Percentiles rank a stretch among this genome's conserved stretches.
Conservation (phyloP, 2,797 vertebrate species). For the Rhinophrynus dorsalis region DNA sequence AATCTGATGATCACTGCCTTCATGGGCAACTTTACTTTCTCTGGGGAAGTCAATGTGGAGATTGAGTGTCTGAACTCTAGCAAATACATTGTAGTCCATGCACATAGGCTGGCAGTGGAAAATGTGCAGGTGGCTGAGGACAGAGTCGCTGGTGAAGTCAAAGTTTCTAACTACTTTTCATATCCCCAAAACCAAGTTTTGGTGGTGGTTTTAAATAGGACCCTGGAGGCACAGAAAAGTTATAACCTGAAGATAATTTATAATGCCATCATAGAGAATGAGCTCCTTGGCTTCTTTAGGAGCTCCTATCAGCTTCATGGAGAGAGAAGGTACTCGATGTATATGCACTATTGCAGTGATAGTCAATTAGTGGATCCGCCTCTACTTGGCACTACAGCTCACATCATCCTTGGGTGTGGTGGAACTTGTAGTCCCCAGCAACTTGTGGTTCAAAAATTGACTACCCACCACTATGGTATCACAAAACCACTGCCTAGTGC, state of each 20-base stretch:
- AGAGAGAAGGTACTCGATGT: slow-evolving; percentile 79
- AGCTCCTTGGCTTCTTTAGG: slow-evolving; percentile 92
- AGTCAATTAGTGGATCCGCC: too few relatives aligned
- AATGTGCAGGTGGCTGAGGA: slow-evolving; percentile 77
- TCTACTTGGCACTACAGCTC: not conserved
- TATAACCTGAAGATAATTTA: slow-evolving; percentile 90
- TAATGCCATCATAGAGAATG: slow-evolving; percentile 85
- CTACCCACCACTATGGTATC: too few relatives aligned
- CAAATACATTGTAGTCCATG: slow-evolving; percentile 87
- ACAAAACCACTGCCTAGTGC: too few relatives aligned
- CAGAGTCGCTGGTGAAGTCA: slow-evolving; percentile 76
- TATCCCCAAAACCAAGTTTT: slow-evolving; percentile 84
- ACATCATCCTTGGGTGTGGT: too few relatives aligned
- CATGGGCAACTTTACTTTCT: slow-evolving; percentile 98
- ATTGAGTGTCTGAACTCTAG: slow-evolving; percentile 87
- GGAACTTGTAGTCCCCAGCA: too few relatives aligned
- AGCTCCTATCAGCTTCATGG: slow-evolving; percentile 87
- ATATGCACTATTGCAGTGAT: not conserved
- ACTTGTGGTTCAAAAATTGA: too few relatives aligned
- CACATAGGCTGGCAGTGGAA: slow-evolving; percentile 81
- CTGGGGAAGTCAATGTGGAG: slow-evolving; percentile 89
- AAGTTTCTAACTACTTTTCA: slow-evolving; percentile 81
- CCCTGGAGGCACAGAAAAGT: slow-evolving; percentile 79
- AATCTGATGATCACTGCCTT: slow-evolving; percentile 84
- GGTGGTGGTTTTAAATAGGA: slow-evolving; percentile 87